Percentiles rank a stretch among this genome's conserved stretches.
Evolutionary conservation across 35 echinoderm and acorn worm species (phyloP).

Genomic region (Holothuria glaberrima): DNA sequence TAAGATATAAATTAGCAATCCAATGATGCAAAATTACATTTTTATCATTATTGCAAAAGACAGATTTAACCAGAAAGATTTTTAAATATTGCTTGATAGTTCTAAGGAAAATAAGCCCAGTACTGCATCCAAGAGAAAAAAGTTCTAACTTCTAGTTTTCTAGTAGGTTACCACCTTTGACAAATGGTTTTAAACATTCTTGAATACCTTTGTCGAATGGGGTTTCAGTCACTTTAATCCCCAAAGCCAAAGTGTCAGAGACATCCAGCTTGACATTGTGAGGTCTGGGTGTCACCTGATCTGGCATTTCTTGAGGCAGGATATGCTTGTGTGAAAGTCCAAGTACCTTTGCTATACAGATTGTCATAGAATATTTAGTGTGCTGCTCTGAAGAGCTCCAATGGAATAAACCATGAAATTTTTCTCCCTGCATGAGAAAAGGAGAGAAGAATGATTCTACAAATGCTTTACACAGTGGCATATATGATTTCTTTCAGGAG

Average conservation of each 20-base stretch:
- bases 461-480: not conserved
- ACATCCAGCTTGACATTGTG: slow-evolving; percentile 72
- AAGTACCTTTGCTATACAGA: slow-evolving; percentile 71
- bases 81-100: too few relatives aligned
- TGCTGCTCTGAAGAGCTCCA: slow-evolving; percentile 76
- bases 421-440: slow-evolving; percentile 68
- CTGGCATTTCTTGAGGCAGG: slow-evolving; percentile 34
- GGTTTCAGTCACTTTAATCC: slow-evolving; percentile 67
- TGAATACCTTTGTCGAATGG: slow-evolving; percentile 72
- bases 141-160: too few relatives aligned
- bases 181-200: slow-evolving; percentile 62
- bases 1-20: too few relatives aligned
- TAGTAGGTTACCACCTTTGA: not conserved
- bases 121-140: too few relatives aligned
- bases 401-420: slow-evolving; percentile 77
- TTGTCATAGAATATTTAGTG: slow-evolving; percentile 82
- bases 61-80: too few relatives aligned
- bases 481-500: not conserved
- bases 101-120: too few relatives aligned
- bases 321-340: slow-evolving; percentile 75
- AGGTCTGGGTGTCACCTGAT: slow-evolving; percentile 68
- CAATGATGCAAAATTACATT: too few relatives aligned
- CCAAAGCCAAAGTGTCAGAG: slow-evolving; percentile 63
- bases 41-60: too few relatives aligned
- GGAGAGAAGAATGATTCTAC: not conserved